Evolutionary conservation across 2,888 invertebrate genomes (phyloP).

Genomic region (Troides oblongomaculatus): DNA sequence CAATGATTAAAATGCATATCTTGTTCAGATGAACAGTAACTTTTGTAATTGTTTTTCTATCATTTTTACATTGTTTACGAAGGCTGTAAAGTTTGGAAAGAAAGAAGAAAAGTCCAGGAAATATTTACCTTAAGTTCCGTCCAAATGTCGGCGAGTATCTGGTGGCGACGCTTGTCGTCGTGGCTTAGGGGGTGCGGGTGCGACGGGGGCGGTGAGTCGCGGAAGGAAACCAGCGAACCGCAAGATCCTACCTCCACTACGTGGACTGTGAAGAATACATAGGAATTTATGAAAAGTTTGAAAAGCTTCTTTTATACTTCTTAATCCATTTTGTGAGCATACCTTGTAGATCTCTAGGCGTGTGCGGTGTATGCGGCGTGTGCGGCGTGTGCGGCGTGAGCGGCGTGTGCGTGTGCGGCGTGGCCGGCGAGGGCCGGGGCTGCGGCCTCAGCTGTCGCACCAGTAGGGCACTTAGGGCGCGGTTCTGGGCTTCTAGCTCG

Average conservation of each 20-base stretch:
- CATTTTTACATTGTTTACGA: too few relatives aligned
- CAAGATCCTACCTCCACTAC: constrained; percentile 72
- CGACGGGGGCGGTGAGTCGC: constrained; percentile 72
- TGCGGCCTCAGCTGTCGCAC: constrained; percentile 82
- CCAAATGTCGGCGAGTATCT: constrained; percentile 82
- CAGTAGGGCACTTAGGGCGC: constrained; percentile 84
- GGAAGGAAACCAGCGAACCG: constrained; percentile 73
- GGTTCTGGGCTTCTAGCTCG: constrained; percentile 89
- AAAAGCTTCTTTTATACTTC: too few relatives aligned
- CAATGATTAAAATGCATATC: too few relatives aligned
- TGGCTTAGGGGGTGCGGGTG: constrained; percentile 79
- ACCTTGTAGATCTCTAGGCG: constrained; percentile 56
- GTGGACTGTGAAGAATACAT: constrained; percentile 53
- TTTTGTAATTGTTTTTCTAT: background rate
- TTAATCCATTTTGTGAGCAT: background rate
- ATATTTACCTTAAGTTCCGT: constrained; percentile 78
- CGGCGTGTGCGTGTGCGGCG: constrained; percentile 70
- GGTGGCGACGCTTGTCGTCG: constrained; percentile 83
- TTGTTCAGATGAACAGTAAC: background rate
- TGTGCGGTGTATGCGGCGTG: constrained; percentile 62
- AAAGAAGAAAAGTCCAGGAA: too few relatives aligned
- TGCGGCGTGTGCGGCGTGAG: constrained; percentile 56
- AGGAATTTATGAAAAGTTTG: too few relatives aligned
- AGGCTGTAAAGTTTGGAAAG: too few relatives aligned
- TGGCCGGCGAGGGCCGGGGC: constrained; percentile 77